Evolutionary conservation across 2,113 vertebrate genomes (phyloP), one percentile per base, ranked within the genome.

Genomic region (Cebidichthys violaceus): DNA sequence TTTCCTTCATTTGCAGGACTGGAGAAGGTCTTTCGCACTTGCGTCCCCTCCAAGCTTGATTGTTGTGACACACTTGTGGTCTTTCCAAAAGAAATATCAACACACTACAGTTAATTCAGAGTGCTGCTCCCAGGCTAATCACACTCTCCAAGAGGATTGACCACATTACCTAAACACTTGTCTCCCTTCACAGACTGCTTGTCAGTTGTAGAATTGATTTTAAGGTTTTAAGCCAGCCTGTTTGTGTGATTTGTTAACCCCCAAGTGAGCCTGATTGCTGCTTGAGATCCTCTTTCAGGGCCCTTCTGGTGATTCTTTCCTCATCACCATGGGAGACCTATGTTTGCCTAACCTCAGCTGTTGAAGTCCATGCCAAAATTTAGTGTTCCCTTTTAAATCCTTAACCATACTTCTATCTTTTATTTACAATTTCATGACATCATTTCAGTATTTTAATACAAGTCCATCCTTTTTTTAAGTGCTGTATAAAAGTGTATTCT

Each of bases 221-320:
- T 33, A 33, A 70, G 41, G 41, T 50, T 82, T 76, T 33, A 74
- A 69, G 22, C 70, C 59, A 35, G 59, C 65, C 70, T 54, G 57
- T 78, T 61, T 81, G 52, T 29, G 68, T 78, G 66, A 78, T 60
- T 84, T 67, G 55, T 75, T 70, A 61, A 73, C 37, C 18, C 18
- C 50, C 47, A 75, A 59, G 27, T 47, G 61, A 76, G 47, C 5
- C 47, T 79, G 68, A 87, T 75, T 84, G 69, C 68, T 24, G n/a
- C 41, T 76, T 82, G 3, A 75, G 29, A 80, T 74, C 45, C 75
- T 64, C 57, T 74, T 72, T 75, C 14, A 68, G 77, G 84, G n/a
- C 29, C 0, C 33, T 55, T 68, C 20, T 1, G 37, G 64, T 43
- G 35, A 76, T 39, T 68, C 62, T 45, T 61, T 60, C 60, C 10